phyloP scores from a whole-genome alignment of 2,888 invertebrate genomes.

The Morinoia aosen region DNA sequence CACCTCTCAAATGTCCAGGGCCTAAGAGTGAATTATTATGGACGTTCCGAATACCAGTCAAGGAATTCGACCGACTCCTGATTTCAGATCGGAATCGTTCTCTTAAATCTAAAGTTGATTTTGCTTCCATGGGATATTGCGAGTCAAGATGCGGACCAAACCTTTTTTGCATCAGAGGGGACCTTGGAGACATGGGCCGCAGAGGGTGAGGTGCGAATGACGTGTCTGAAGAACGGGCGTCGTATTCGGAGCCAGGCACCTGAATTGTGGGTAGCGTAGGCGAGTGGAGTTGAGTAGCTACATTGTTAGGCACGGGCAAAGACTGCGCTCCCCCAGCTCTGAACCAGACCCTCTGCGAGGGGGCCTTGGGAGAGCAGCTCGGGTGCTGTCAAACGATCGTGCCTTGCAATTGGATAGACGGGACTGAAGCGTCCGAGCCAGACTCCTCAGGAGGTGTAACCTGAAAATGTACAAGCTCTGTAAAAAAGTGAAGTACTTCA shows the following conservation, averaged over 20 bases:
- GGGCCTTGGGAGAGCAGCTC: slow-evolving; percentile 29
- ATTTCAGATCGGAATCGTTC: slow-evolving; percentile 34
- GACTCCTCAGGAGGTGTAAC: slow-evolving; percentile 67
- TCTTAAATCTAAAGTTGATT: slow-evolving; percentile 35
- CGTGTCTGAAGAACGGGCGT: background rate
- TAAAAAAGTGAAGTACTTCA: background rate
- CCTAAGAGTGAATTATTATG: slow-evolving; percentile 12
- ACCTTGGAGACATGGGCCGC: background rate
- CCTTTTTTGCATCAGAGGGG: background rate
- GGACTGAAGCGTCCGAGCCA: slow-evolving; percentile 67
- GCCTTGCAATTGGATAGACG: slow-evolving; percentile 67
- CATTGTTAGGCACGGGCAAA: slow-evolving; percentile 3
- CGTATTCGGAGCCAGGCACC: background rate
- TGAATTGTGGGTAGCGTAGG: slow-evolving; percentile 44
- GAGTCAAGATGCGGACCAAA: background rate
- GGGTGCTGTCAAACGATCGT: slow-evolving; percentile 66
- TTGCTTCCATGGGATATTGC: slow-evolving; percentile 22
- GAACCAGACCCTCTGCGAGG: slow-evolving; percentile 50
- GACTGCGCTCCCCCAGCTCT: slow-evolving; percentile 35
- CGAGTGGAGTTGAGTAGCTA: slow-evolving; percentile 12
- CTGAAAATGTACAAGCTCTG: slow-evolving; percentile 36
- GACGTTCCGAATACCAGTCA: slow-evolving; percentile 17
- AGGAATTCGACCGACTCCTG: slow-evolving; percentile 33
- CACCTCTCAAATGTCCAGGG: background rate
- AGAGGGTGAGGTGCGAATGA: background rate